Conservation (phyloP, 2,888 invertebrate species). For the Andrena fulva region DNA sequence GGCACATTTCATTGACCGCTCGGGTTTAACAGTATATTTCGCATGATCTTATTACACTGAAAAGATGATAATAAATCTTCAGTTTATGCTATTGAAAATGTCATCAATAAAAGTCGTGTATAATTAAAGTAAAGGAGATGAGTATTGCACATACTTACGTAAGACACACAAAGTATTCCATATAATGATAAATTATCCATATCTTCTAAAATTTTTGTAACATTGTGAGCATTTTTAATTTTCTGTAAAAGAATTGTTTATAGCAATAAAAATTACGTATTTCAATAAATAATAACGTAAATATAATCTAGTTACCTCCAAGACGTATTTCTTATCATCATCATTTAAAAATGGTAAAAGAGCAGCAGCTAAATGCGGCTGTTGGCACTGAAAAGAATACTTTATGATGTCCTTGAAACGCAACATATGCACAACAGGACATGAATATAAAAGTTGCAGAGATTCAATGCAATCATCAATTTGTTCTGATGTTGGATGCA, state of each 20-base stretch:
- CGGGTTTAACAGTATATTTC: constrained; percentile 10
- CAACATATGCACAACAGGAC: constrained; percentile 76
- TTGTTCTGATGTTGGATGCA: constrained; percentile 66
- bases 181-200: constrained; percentile 67
- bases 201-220: constrained; percentile 60
- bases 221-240: constrained; percentile 55
- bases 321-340: constrained; percentile 63
- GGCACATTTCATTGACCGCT: not conserved
- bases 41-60: constrained; percentile 69
- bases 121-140: not conserved
- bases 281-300: not conserved
- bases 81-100: not conserved
- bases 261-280: constrained; percentile 24
- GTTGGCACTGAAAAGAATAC: constrained; percentile 72
- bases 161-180: constrained; percentile 73
- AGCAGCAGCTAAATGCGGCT: constrained; percentile 75
- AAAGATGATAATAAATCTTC: constrained; percentile 40
- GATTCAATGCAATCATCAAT: constrained; percentile 74
- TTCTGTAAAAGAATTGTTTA: constrained; percentile 57
- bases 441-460: constrained; percentile 76
- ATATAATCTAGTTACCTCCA: constrained; percentile 68
- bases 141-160: constrained; percentile 65
- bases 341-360: constrained; percentile 76
- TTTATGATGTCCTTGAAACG: constrained; percentile 70
- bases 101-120: no score